Evolutionary conservation across 2,113 vertebrate species (phyloP).

Genomic region (Hylia prasina): DNA sequence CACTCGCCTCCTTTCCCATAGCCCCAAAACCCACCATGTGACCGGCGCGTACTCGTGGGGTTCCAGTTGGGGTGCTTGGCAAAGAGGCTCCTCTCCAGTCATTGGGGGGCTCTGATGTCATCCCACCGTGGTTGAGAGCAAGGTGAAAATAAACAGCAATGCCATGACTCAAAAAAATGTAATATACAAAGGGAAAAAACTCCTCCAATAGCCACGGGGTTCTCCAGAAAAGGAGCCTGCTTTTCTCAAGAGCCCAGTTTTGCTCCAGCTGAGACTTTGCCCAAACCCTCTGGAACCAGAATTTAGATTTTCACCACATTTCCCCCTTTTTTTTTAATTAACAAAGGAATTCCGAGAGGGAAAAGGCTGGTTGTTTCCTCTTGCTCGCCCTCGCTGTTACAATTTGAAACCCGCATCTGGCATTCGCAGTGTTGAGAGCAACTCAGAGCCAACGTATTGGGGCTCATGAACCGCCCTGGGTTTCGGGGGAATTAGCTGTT

Average conservation of each 20-base stretch:
- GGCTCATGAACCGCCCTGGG: background rate
- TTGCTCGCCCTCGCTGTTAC: rapidly evolving
- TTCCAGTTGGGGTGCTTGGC: background rate
- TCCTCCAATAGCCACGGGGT: background rate
- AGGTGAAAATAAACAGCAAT: background rate
- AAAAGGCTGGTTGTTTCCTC: background rate
- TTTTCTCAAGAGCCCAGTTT: background rate
- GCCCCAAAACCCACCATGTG: background rate
- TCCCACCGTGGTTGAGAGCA: rapidly evolving
- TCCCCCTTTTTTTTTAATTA: background rate
- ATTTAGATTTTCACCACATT: background rate
- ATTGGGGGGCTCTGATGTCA: background rate
- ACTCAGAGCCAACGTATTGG: background rate
- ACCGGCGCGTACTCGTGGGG: background rate
- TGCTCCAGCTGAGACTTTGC: background rate
- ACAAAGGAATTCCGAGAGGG: background rate
- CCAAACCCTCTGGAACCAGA: background rate
- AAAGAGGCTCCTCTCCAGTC: background rate
- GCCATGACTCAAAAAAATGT: background rate
- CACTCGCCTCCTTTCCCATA: background rate
- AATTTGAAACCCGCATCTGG: background rate
- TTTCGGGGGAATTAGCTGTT: slow-evolving; percentile 12
- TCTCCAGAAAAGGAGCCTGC: background rate
- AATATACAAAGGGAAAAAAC: background rate
- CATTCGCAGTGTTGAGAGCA: background rate